Percentiles rank a stretch among this genome's conserved stretches.
These are phyloP conservation scores for Drosophila willistoni DNA, from an alignment of 1,140 invertebrate species.

Conservation along the genomic window DNA sequence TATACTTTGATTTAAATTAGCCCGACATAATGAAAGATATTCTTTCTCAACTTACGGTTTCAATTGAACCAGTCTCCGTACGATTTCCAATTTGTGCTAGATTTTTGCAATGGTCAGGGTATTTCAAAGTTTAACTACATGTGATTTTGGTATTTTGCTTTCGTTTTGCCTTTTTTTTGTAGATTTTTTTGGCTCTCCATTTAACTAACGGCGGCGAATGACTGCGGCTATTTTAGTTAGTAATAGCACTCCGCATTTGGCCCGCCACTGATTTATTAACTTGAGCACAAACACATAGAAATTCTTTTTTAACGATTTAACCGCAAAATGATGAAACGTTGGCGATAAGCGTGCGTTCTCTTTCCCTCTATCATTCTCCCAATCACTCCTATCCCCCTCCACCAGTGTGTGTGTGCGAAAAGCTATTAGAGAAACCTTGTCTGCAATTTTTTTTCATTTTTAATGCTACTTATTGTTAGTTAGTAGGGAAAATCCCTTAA, in stretches of 20 bases:
- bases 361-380: conserved; percentile 10
- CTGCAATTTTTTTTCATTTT: conserved; percentile 64
- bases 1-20: too few relatives aligned
- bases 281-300: conserved; percentile 76
- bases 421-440: conserved; percentile 76
- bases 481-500: conserved; percentile 55
- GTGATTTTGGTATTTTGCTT: background rate
- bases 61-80: too few relatives aligned
- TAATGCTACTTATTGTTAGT: conserved; percentile 73
- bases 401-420: conserved; percentile 47
- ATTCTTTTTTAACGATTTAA: conserved; percentile 76
- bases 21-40: too few relatives aligned
- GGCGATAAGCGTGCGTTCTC: conserved; percentile 62
- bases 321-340: conserved; percentile 78
- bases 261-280: conserved; percentile 75
- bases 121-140: too few relatives aligned
- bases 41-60: too few relatives aligned
- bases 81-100: too few relatives aligned
- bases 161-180: background rate
- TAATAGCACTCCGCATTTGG: conserved; percentile 32
- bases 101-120: too few relatives aligned
- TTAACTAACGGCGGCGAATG: conserved; percentile 58
- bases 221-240: conserved; percentile 13
- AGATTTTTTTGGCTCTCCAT: conserved; percentile 28
- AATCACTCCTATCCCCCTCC: conserved; percentile 7